phyloP scores from a whole-genome alignment of 1,140 invertebrate species.

The Chironomus tepperi region DNA sequence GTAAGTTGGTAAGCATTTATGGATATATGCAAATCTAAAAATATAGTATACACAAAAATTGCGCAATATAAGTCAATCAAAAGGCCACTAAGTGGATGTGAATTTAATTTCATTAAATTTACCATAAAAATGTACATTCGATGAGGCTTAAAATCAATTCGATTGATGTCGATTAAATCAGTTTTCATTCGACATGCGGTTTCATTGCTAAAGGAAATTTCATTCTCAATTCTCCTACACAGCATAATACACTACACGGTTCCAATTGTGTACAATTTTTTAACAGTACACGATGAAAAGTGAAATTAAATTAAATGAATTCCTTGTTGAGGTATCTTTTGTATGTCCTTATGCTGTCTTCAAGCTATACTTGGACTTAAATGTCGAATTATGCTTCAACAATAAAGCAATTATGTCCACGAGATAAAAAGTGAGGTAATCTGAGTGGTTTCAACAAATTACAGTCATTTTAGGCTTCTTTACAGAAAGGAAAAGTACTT shows the following conservation, averaged over 20 bases:
- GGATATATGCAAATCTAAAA: too few relatives aligned
- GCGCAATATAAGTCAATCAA: background rate
- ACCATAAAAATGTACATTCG: background rate
- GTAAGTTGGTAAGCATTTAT: too few relatives aligned
- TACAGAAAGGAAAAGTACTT: too few relatives aligned
- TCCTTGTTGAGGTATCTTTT: too few relatives aligned
- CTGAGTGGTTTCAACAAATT: too few relatives aligned
- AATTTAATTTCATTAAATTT: background rate
- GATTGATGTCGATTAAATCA: background rate
- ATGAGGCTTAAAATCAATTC: background rate
- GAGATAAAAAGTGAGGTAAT: too few relatives aligned
- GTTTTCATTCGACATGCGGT: background rate
- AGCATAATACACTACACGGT: background rate
- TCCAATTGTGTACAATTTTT: background rate
- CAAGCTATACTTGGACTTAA: too few relatives aligned
- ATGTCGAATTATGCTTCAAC: too few relatives aligned
- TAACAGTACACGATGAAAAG: background rate
- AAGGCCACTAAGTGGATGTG: background rate
- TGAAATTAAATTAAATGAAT: background rate
- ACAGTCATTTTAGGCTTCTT: too few relatives aligned
- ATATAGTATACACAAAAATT: background rate
- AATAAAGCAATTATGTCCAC: too few relatives aligned
- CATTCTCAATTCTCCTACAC: background rate
- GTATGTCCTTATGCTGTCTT: too few relatives aligned
- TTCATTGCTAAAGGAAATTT: too few relatives aligned